Evolutionary conservation across 35 echinoderm and acorn worm species (phyloP).

Genomic region (Apostichopus japonicus): DNA sequence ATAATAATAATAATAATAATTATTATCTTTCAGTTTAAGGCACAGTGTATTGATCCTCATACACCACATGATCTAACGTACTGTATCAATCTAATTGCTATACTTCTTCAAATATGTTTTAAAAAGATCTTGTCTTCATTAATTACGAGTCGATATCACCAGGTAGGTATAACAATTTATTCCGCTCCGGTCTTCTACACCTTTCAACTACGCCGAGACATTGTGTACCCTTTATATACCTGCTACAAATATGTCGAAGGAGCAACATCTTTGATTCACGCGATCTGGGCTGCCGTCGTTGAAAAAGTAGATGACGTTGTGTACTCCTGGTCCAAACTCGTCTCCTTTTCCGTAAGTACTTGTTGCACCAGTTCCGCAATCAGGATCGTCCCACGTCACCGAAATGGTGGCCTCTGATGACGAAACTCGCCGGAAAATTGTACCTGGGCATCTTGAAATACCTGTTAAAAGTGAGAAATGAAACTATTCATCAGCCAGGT

Average conservation of each 20-base stretch:
- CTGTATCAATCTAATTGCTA: no score
- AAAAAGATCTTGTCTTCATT: no score
- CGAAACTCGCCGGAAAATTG: slow-evolving; percentile 2
- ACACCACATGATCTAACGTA: no score
- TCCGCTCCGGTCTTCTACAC: no score
- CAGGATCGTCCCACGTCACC: slow-evolving; percentile 14
- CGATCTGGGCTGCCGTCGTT: background rate
- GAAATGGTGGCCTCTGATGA: background rate
- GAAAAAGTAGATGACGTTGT: slow-evolving; percentile 17
- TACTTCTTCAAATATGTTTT: no score
- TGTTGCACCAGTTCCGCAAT: background rate
- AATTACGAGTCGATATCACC: no score
- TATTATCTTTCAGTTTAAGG: no score
- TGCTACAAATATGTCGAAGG: slow-evolving; percentile 24
- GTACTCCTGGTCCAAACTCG: background rate
- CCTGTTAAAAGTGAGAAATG: background rate
- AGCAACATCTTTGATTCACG: slow-evolving; percentile 5
- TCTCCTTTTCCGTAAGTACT: background rate
- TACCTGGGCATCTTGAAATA: slow-evolving; percentile 30
- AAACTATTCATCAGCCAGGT: no score
- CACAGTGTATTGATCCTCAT: no score
- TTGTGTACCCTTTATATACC: background rate
- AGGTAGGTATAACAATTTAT: no score
- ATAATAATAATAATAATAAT: no score
- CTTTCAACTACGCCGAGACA: no score